phyloP scores from a whole-genome alignment of 2,797 vertebrate species.

The Danio kyathit region DNA sequence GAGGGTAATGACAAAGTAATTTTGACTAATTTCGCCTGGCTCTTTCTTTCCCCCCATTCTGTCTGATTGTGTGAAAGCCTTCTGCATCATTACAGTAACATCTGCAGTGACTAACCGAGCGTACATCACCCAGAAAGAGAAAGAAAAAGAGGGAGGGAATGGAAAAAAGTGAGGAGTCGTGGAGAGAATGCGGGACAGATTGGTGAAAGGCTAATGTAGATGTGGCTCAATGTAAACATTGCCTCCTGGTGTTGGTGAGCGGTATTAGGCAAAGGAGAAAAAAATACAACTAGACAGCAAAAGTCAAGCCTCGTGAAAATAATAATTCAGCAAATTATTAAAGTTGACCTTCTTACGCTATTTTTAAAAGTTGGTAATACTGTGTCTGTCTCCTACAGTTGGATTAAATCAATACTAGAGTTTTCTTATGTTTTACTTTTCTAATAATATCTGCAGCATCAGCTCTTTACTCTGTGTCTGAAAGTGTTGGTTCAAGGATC shows the following conservation, averaged over 20 bases:
- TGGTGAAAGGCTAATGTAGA: slow-evolving; percentile 53
- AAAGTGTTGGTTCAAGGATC: too few relatives aligned
- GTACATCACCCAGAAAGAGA: slow-evolving; percentile 56
- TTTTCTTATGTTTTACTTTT: too few relatives aligned
- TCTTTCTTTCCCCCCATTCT: slow-evolving; percentile 71
- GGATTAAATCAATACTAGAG: too few relatives aligned
- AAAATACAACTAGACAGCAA: background rate
- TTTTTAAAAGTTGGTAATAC: too few relatives aligned
- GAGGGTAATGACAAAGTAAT: slow-evolving; percentile 87
- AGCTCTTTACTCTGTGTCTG: too few relatives aligned
- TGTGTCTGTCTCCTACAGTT: too few relatives aligned
- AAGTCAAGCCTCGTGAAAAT: background rate
- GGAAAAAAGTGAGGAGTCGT: slow-evolving; percentile 35
- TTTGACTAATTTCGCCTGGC: slow-evolving; percentile 83
- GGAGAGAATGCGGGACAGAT: slow-evolving; percentile 53
- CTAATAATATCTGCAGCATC: too few relatives aligned
- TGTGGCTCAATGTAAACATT: slow-evolving; percentile 68
- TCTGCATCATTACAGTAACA: slow-evolving; percentile 84
- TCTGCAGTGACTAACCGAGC: slow-evolving; percentile 79
- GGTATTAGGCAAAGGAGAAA: slow-evolving; percentile 62
- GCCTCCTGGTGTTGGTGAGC: slow-evolving; percentile 73
- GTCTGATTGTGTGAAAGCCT: slow-evolving; percentile 76
- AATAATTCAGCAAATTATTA: background rate
- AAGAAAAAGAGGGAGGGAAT: slow-evolving; percentile 45
- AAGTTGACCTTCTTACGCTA: too few relatives aligned